Base-by-base conservation (phyloP, 2,888 invertebrate genomes). In the Apantesis nais region DNA sequence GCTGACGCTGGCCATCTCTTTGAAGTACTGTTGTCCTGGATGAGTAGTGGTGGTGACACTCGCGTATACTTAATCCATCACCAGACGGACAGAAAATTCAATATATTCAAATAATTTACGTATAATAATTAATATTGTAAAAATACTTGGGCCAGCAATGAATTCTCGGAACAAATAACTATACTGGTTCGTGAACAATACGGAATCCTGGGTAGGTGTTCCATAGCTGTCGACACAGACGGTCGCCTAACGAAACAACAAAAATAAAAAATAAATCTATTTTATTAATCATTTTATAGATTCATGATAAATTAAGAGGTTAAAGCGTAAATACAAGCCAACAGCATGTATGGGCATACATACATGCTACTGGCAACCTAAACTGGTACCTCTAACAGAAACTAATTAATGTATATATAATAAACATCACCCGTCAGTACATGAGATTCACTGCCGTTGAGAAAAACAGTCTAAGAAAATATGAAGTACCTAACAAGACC, bases 141-240 rank as follows among this genome's bases (percentile, higher is more conserved):
- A n/a, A 67, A 62, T 70, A 55, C 66, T 29, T 29, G 11, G 12
- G 12, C 31, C 66, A 63, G 55, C 62, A 61, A 64, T 64, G 61
- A 65, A 0, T 71, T 71, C 71, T 52, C n/a, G 5, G 71, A 71
- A 71, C 16, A 48, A 64, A 34, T 64, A 71, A 68, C 67, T 67
- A 64, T 0, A 29, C 31, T 29, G 44, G 41, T 25, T n/a, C 16
- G n/a, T 62, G 44, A 62, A 62, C 60, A 68, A 68, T 68, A 16
- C 12, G 12, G 41, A 29, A 44, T 34, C 22, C 29, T 22, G 60
- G 12, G 25, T 11, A 41, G 39, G 55, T 37, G 31, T 25, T 66
- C 66, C 70, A 70, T 41, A 71, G 60, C 48, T 61, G 68, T 63
- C 79, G 79, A 81, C 82, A 81, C 70, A 55, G 0, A 1, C 25